Percentiles rank a stretch among this genome's conserved stretches.
phyloP scores from a whole-genome alignment of 2,797 vertebrate species.

The Darevskia nairensis region DNA sequence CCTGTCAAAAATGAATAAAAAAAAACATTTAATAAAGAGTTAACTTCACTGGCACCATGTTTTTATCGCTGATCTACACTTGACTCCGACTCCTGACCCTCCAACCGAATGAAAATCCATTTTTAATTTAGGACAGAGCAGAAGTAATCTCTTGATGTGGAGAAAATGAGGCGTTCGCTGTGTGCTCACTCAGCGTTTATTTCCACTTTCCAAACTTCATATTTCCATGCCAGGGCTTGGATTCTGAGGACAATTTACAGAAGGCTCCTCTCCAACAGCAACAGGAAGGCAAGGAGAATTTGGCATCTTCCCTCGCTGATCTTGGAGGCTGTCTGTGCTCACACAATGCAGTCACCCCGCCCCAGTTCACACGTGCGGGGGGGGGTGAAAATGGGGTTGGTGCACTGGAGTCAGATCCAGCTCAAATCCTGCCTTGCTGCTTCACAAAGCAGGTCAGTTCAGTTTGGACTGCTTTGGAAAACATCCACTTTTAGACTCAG shows the following conservation, averaged over 20 bases:
- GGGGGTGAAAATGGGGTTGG: neutral
- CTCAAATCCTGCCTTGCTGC: too few relatives aligned
- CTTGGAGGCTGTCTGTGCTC: neutral
- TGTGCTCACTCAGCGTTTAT: conserved; percentile 48
- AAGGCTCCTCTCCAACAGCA: neutral
- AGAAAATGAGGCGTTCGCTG: conserved; percentile 63
- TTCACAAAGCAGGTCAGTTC: too few relatives aligned
- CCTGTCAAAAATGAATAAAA: too few relatives aligned
- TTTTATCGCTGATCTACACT: too few relatives aligned
- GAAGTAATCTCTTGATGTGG: conserved; percentile 57
- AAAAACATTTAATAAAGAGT: too few relatives aligned
- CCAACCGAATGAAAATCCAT: conserved; percentile 15
- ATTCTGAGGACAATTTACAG: neutral
- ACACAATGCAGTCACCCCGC: neutral
- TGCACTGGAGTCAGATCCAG: too few relatives aligned
- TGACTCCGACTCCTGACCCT: too few relatives aligned
- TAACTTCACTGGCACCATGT: too few relatives aligned
- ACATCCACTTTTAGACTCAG: too few relatives aligned
- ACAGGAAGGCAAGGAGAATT: neutral
- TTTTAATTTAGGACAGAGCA: conserved; percentile 50
- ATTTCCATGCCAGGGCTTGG: neutral
- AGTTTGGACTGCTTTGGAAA: too few relatives aligned
- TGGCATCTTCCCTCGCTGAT: neutral
- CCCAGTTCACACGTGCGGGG: neutral
- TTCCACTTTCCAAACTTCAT: conserved; percentile 14